Conservation (phyloP, 2,888 invertebrate genomes). For the Bellardia bayeri region DNA sequence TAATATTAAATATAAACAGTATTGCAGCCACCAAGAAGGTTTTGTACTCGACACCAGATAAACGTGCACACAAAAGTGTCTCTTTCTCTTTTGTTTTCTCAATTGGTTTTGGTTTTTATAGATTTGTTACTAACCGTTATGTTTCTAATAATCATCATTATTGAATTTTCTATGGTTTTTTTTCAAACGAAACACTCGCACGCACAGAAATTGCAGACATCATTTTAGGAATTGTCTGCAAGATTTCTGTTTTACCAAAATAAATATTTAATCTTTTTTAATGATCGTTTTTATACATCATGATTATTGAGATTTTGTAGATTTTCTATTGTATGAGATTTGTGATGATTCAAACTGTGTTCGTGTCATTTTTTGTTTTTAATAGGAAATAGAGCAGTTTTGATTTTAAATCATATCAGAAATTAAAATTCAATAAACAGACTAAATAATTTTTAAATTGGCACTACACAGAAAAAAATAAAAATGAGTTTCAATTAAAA, state of each 20-base stretch:
- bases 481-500: no score
- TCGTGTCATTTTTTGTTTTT: neutral
- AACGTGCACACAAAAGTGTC: conserved; percentile 27
- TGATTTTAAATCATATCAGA: neutral
- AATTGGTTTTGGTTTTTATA: conserved; percentile 31
- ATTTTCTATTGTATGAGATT: neutral
- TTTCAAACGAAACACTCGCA: neutral
- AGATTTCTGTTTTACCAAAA: neutral
- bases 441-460: no score
- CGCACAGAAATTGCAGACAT: conserved; percentile 13
- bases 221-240: conserved; percentile 36
- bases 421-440: neutral
- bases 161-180: conserved; percentile 67
- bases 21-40: conserved; percentile 30
- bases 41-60: conserved; percentile 23
- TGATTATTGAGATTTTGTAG: conserved; percentile 7
- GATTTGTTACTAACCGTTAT: conserved; percentile 56
- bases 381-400: neutral
- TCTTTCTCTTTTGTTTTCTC: neutral
- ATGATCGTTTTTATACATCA: conserved; percentile 4
- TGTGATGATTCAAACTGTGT: conserved; percentile 1
- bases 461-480: no score
- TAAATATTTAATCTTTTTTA: neutral
- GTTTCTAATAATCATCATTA: conserved; percentile 68
- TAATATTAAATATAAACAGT: conserved; percentile 58